Conservation (phyloP, 2,797 vertebrate genomes). For the Catamblyrhynchus diadema region DNA sequence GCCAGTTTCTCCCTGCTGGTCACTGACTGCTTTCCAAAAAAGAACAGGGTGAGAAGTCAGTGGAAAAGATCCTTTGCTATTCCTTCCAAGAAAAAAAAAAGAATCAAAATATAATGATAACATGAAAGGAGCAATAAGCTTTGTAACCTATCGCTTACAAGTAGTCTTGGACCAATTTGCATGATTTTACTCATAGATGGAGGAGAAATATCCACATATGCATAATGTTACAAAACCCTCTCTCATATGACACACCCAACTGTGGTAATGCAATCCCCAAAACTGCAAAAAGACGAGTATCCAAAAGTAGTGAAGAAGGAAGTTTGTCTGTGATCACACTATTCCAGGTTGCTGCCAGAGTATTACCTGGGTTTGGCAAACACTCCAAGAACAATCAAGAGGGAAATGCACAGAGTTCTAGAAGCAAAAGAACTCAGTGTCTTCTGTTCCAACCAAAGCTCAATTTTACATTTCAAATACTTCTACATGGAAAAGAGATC, state of each 20-base stretch:
- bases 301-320: background rate
- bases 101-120: background rate
- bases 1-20: constrained; percentile 15
- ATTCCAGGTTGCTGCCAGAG: background rate
- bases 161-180: background rate
- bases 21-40: constrained; percentile 32
- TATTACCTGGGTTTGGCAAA: background rate
- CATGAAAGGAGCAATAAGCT: background rate
- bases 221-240: background rate
- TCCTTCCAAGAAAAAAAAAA: background rate
- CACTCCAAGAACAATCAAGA: background rate
- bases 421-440: background rate
- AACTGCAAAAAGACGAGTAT: background rate
- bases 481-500: constrained; percentile 11
- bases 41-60: background rate
- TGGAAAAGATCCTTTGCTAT: background rate
- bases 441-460: background rate
- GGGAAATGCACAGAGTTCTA: background rate
- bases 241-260: background rate
- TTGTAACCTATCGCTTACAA: background rate
- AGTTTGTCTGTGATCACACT: background rate
- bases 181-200: background rate
- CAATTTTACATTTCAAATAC: background rate
- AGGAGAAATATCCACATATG: background rate
- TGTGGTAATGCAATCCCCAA: background rate